Evolutionary conservation across 2,888 invertebrate genomes (phyloP).

Genomic region (Congeria kusceri): DNA sequence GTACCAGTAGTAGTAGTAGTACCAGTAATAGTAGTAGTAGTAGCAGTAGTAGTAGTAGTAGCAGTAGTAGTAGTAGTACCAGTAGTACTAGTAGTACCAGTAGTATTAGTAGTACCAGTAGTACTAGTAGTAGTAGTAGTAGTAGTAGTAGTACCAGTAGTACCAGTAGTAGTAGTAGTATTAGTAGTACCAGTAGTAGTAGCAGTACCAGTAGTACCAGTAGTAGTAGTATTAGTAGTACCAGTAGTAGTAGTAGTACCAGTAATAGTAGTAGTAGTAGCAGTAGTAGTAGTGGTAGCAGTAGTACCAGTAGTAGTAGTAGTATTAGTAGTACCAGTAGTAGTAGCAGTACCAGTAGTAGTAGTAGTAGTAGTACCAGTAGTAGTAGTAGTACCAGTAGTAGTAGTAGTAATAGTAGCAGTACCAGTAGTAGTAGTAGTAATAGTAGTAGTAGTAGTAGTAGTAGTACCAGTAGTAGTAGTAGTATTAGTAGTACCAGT

Average conservation of each 20-base stretch:
- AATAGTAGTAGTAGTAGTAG: not conserved
- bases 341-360: slow-evolving; percentile 3
- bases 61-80: slow-evolving; percentile 15
- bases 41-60: slow-evolving; percentile 15
- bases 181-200: slow-evolving; percentile 3
- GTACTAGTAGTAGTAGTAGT: not conserved
- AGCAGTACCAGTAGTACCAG: slow-evolving; percentile 3
- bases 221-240: slow-evolving; percentile 11
- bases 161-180: not conserved
- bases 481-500: not conserved
- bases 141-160: not conserved
- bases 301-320: slow-evolving; percentile 10
- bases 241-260: not conserved
- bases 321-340: not conserved
- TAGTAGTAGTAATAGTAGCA: not conserved
- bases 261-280: slow-evolving; percentile 10
- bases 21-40: slow-evolving; percentile 21
- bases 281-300: slow-evolving; percentile 6
- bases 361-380: slow-evolving; percentile 1
- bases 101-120: not conserved
- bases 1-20: slow-evolving; percentile 17
- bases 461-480: slow-evolving; percentile 1
- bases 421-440: slow-evolving; percentile 7
- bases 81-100: slow-evolving; percentile 17
- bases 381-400: slow-evolving; percentile 15